A percentile compares a stretch with the other conserved stretches of the same genome.
Conservation (phyloP, 2,797 vertebrate genomes). For the Cheirogaleus major region DNA sequence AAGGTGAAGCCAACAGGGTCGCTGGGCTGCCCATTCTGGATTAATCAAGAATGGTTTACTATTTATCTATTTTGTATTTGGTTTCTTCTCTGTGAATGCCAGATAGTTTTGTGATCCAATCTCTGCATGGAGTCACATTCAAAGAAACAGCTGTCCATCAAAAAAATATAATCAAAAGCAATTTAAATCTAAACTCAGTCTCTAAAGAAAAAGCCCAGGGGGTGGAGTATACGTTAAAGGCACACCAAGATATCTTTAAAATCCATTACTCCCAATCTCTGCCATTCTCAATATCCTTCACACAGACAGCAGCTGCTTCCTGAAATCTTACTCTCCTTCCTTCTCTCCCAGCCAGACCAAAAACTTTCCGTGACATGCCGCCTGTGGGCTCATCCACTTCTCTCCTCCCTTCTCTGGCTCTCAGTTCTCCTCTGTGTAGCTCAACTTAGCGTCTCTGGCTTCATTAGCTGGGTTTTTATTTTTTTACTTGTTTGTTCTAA, state of each 20-base stretch:
- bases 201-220: conserved; percentile 5
- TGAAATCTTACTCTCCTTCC: conserved; percentile 2
- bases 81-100: neutral
- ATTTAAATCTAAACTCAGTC: conserved; percentile 21
- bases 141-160: conserved; percentile 47
- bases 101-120: neutral
- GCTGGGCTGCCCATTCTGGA: neutral
- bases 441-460: neutral
- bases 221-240: neutral
- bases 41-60: neutral
- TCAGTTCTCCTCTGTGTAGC: neutral
- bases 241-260: conserved; percentile 32
- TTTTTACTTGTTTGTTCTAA: neutral
- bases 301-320: conserved; percentile 24
- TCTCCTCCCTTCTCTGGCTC: neutral
- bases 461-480: neutral
- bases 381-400: neutral
- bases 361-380: neutral
- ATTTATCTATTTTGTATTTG: neutral
- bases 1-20: neutral
- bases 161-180: conserved; percentile 10
- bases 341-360: neutral
- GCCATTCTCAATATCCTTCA: conserved; percentile 9
- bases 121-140: neutral
- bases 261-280: neutral